phyloP scores from a whole-genome alignment of 2,797 vertebrate genomes.

The Siniperca obscura region DNA sequence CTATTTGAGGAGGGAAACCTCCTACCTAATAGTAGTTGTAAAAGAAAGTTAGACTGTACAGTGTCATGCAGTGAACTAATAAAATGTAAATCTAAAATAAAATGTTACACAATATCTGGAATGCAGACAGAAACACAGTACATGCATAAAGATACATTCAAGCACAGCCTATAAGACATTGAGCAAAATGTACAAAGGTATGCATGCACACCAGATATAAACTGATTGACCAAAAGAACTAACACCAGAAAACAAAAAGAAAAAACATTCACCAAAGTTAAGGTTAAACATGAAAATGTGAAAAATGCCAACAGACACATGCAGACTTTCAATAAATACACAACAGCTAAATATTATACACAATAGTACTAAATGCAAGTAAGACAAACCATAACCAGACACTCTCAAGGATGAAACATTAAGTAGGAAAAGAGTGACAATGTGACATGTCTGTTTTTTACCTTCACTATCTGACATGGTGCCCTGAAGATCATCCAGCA shows the following conservation, averaged over 20 bases:
- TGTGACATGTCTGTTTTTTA: constrained; percentile 85
- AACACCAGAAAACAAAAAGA: constrained; percentile 44
- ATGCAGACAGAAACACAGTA: constrained; percentile 45
- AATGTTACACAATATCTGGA: constrained; percentile 48
- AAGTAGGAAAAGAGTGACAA: constrained; percentile 73
- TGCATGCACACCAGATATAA: constrained; percentile 57
- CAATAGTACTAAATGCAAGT: constrained; percentile 82
- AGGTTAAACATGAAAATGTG: constrained; percentile 37
- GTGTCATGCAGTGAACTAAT: constrained; percentile 40
- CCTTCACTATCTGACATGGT: constrained; percentile 99
- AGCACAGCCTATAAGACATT: constrained; percentile 61
- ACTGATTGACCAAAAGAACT: constrained; percentile 33
- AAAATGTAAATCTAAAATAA: no score
- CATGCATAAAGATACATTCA: constrained; percentile 72
- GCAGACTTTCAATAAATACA: constrained; percentile 61
- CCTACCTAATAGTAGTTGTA: constrained; percentile 36
- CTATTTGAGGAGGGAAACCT: constrained; percentile 37
- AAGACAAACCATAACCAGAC: constrained; percentile 73
- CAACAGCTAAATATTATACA: constrained; percentile 36
- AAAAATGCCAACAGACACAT: constrained; percentile 54
- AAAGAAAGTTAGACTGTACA: constrained; percentile 28
- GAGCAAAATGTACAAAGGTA: constrained; percentile 48
- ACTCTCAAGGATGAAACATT: constrained; percentile 81
- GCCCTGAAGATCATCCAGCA: constrained; percentile 98
- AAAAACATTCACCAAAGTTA: constrained; percentile 52